Evolutionary conservation across 2,888 invertebrate genomes (phyloP).

Genomic region (Lycia hirtaria): DNA sequence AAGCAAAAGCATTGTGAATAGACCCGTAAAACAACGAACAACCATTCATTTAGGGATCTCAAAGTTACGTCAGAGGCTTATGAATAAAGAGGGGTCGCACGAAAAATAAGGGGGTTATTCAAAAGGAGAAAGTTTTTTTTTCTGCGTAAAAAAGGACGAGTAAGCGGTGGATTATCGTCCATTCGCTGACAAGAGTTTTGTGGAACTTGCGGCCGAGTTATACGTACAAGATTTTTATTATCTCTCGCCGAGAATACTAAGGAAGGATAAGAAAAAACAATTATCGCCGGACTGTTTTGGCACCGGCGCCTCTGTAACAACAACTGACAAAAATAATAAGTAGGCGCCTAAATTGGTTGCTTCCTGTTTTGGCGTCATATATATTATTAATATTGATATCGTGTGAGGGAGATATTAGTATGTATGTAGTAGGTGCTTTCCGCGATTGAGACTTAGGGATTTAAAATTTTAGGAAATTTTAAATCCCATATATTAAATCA

Average conservation of each 20-base stretch:
- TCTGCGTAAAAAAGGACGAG: conserved; percentile 72
- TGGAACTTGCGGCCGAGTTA: conserved; percentile 65
- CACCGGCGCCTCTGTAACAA: conserved; percentile 43
- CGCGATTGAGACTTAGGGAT: no score
- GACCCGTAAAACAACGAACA: conserved; percentile 85
- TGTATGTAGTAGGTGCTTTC: no score
- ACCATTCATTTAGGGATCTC: conserved; percentile 83
- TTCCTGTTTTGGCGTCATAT: conserved; percentile 46
- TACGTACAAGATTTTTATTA: conserved; percentile 70
- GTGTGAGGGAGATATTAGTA: no score
- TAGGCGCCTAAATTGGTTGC: conserved; percentile 43
- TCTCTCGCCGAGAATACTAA: conserved; percentile 57
- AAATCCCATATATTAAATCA: no score
- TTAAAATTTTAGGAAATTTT: no score
- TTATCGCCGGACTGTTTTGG: conserved; percentile 52
- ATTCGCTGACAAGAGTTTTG: conserved; percentile 78
- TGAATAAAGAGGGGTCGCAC: conserved; percentile 80
- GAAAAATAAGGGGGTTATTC: conserved; percentile 78
- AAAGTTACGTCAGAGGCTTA: conserved; percentile 81
- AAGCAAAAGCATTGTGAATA: conserved; percentile 80
- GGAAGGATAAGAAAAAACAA: conserved; percentile 60
- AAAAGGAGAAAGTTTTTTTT: conserved; percentile 76
- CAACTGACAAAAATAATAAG: conserved; percentile 53
- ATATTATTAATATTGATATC: conserved; percentile 37
- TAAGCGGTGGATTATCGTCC: conserved; percentile 78